Percentiles rank a stretch among this genome's conserved stretches.
Evolutionary conservation across 1,140 invertebrate species (phyloP).

Genomic region (Nomia melanderi): DNA sequence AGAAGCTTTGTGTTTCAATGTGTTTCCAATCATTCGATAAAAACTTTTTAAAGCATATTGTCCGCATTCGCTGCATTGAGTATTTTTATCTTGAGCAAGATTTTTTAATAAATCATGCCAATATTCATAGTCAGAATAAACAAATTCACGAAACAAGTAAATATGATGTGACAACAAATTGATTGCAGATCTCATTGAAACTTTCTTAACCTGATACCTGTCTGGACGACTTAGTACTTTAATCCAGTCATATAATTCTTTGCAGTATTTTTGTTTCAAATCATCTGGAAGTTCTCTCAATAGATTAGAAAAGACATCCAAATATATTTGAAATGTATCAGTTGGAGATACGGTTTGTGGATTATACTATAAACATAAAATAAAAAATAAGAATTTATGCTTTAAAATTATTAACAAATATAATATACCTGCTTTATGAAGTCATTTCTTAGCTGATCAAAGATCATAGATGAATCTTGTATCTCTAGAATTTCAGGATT

Average conservation of each 20-base stretch:
- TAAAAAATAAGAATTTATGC: conserved; percentile 9
- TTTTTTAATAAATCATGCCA: conserved; percentile 67
- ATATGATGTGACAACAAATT: conserved; percentile 63
- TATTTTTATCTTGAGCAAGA: conserved; percentile 42
- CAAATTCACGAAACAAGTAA: conserved; percentile 55
- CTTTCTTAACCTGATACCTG: conserved; percentile 34
- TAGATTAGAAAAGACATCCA: conserved; percentile 62
- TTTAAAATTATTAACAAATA: not conserved
- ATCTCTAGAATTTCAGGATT: conserved; percentile 30
- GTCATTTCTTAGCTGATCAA: conserved; percentile 45
- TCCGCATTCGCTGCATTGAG: conserved; percentile 59
- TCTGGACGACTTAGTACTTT: conserved; percentile 38
- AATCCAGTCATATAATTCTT: conserved; percentile 49
- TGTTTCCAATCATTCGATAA: conserved; percentile 68
- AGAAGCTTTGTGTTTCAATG: conserved; percentile 56
- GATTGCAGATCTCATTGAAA: conserved; percentile 53
- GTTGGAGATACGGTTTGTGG: not conserved
- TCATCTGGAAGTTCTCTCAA: conserved; percentile 48
- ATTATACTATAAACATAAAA: conserved; percentile 47
- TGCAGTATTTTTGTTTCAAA: conserved; percentile 3
- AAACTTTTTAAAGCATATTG: conserved; percentile 68
- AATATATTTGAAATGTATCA: conserved; percentile 56
- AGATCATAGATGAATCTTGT: conserved; percentile 38
- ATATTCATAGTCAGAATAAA: conserved; percentile 69
- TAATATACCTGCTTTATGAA: conserved; percentile 56